A percentile compares a stretch with the other conserved stretches of the same genome.
Evolutionary conservation across 2,113 vertebrate species (phyloP).

Genomic region (Sylvicapra grimmia): DNA sequence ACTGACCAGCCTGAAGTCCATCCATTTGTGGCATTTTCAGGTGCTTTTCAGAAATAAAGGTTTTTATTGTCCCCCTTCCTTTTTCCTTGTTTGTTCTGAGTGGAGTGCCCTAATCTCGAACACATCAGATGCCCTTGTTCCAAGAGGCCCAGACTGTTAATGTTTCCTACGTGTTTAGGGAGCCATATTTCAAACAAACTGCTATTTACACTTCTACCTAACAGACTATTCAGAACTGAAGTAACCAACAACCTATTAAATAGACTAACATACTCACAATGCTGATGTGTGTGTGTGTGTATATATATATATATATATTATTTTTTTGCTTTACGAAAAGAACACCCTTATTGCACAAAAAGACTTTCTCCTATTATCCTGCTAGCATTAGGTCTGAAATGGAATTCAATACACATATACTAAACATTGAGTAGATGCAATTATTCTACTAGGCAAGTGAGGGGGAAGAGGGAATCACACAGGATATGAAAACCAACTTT

Average conservation of each 20-base stretch:
- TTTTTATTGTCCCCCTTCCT: neutral
- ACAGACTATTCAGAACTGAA: neutral
- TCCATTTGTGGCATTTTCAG: neutral
- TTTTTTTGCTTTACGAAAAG: neutral
- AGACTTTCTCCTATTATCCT: neutral
- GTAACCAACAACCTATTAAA: neutral
- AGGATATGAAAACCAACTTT: neutral
- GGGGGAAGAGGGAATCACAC: neutral
- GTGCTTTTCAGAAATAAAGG: neutral
- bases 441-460: neutral
- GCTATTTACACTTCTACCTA: neutral
- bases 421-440: neutral
- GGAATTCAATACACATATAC: neutral
- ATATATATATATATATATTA: too few species aligned
- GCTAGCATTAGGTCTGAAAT: neutral
- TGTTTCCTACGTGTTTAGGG: neutral
- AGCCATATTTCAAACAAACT: neutral
- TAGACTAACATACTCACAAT: neutral
- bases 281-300: rapidly evolving
- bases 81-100: neutral
- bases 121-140: neutral
- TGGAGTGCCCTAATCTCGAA: neutral
- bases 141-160: neutral
- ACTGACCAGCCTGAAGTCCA: neutral
- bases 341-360: neutral